Evolutionary conservation across 92 coral and sea anemone genomes (phyloP), one percentile per base, ranked within the genome.

Genomic region (Siderastrea radians): DNA sequence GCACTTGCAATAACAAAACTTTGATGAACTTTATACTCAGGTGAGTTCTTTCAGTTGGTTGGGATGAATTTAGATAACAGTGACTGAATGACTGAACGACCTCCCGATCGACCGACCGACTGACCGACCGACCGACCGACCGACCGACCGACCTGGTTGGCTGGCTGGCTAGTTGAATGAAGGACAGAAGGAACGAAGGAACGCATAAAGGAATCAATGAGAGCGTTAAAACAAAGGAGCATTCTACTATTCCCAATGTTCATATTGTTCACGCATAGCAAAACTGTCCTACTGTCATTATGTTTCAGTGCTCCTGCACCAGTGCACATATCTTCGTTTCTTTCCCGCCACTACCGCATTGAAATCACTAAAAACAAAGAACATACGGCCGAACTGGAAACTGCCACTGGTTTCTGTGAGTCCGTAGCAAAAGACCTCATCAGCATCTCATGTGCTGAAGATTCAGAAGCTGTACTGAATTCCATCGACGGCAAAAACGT

Each of bases 391-490:
- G 98, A 94, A 46, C 88, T 95, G 64, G 75, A 71, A 3, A 85
- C 85, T 13, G 98, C 99, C 51, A 94, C 96, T 50, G 90, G 69
- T 3, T 94, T 87, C 55, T 97, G 98, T 84, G 96, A 97, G 86
- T 73, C 92, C 38, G 88, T 97, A 86, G 94, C 98, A 16, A 90
- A 90, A 61, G 93, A 97, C 78, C 90, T 97, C 19, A 91, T 97
- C 55, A 95, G 98, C 46, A 94, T 97, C 44, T 90, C 99, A 2
- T 97, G 99, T 60, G 96, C 95, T 19, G 95, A 94, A 52, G 95
- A 95, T 78, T 94, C 98, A 1, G 98, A 92, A 59, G 80, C 83
- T 9, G 96, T 97, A 38, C 96, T 97, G 58, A 97, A 95, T 49
- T 94, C 99, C 57, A 88, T 87, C 2, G 98, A 97, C 52, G 93